phyloP scores from a whole-genome alignment of 2,888 invertebrate genomes.

The Tricholauxania praeusta region DNA sequence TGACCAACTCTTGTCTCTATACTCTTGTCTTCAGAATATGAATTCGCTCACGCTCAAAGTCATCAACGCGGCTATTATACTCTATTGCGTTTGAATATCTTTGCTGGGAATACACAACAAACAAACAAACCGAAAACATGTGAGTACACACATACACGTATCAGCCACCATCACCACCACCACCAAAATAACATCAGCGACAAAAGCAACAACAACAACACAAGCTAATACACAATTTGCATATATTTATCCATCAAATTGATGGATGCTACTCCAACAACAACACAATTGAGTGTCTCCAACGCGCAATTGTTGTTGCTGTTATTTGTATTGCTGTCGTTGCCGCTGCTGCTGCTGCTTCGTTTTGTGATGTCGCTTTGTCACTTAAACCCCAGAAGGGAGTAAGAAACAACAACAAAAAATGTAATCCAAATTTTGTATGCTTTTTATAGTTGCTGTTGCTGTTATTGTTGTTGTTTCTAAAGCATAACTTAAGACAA shows the following conservation, averaged over 20 bases:
- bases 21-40: no score
- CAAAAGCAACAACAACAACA: constrained; percentile 55
- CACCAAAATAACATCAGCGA: constrained; percentile 29
- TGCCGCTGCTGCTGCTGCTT: background rate
- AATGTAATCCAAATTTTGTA: constrained; percentile 3
- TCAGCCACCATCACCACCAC: constrained; percentile 16
- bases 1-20: no score
- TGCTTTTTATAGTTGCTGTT: background rate
- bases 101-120: no score
- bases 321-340: background rate
- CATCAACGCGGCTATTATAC: no score
- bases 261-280: constrained; percentile 66
- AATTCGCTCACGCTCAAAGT: no score
- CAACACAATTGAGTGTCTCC: constrained; percentile 21
- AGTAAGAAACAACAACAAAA: background rate
- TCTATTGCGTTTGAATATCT: constrained; percentile 28
- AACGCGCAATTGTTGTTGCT: constrained; percentile 17
- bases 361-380: background rate
- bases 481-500: background rate
- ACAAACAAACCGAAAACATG: no score
- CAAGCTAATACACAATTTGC: constrained; percentile 67
- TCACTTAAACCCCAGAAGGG: background rate
- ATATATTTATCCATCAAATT: constrained; percentile 69
- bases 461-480: constrained; percentile 4
- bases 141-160: constrained; percentile 29